Base-by-base conservation (phyloP, 1,140 invertebrate species). In the Neocloeon triangulifer region DNA sequence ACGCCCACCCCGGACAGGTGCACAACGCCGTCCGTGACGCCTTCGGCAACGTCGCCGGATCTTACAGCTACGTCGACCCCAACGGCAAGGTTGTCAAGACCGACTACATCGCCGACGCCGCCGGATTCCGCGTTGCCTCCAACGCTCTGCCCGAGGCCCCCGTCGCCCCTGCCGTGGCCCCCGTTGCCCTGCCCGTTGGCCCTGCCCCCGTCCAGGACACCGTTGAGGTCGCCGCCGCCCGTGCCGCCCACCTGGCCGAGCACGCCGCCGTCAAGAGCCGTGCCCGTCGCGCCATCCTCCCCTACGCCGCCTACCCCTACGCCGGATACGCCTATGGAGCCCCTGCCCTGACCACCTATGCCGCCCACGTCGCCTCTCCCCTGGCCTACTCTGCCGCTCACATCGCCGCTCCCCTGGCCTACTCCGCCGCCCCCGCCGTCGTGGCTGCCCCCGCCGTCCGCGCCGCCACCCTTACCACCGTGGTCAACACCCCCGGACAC, bases 51-150 rank as follows among this genome's bases (percentile, higher is more conserved):
- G 49, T 61, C 36, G 53, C 60, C 37, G 62, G 62, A 39, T 55
- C 51, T 40, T 61, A 58, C 51, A 57, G 57, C 27, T 64, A 63
- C 40, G 55, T 56, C 28, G 58, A 59, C 31, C 61, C 62, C 41
- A 45, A 62, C 19, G 55, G 55, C n/a, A 44, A 43, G 37, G 47
- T 64, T 15, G 53, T 64, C 39, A 50, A 53, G 29, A 55, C 56
- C 41, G 55, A 63, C 41, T 59, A 56, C 42, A 47, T 53, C 19
- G 56, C 57, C 37, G 55, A 53, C 34, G 42, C 39, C 32, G 39
- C 43, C 5, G 64, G 66, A 36, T 66, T 61, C 53, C 59, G 63
- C 29, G 62, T 56, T 15, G 54, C 55, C 32, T 47, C 44, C 41
- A 56, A 57, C 37, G 51, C 52, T 38, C 55, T 64, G 12, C 51